Base-by-base conservation (phyloP, 2,888 invertebrate species). In the Nebria salina region DNA sequence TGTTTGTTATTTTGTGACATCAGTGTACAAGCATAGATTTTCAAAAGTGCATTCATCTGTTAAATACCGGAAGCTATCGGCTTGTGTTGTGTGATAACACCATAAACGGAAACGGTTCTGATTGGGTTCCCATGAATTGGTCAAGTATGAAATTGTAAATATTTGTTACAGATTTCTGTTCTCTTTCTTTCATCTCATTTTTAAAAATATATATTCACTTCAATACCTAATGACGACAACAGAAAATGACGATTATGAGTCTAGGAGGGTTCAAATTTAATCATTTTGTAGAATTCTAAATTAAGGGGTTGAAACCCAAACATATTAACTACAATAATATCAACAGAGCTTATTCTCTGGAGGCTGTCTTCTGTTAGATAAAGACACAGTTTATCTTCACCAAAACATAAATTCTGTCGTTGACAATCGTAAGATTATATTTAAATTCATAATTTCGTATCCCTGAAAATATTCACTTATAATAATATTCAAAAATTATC, bases 11-110 rank as follows among this genome's bases (percentile, higher is more conserved):
- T 54, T 54, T 54, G 54, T 54, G 54, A 54, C 54, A 54, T 11
- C 54, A 34, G 34, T 34, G 34, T 34, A 34, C 34, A 34, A 5
- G 34, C 34, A 34, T 34, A 65, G 65, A 72, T 72, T 75, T 20
- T 75, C 78, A 75, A 74, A 75, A 65, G 65, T 75, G 65, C 34
- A n/a, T 41, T 78, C 78, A 77, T 82, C 82, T 78, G 54, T 54
- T 3, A 54, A 54, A 54, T 54, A 54, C 54, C 54, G 54, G 54
- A 54, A 34, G 34, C 1, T 34, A 34, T 34, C 34, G 34, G 5
- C 34, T 34, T 34, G 34, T 34, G 11, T 54, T 54, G 54, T 8
- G 54, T 54, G 54, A 54, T 54, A 54, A 54, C 54, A 54, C 54
- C 54, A 54, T 8, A 54, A 54, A 54, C 54, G 54, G 54, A 54